phyloP scores from a whole-genome alignment of 2,888 invertebrate genomes.

The Thereva nobilitata region DNA sequence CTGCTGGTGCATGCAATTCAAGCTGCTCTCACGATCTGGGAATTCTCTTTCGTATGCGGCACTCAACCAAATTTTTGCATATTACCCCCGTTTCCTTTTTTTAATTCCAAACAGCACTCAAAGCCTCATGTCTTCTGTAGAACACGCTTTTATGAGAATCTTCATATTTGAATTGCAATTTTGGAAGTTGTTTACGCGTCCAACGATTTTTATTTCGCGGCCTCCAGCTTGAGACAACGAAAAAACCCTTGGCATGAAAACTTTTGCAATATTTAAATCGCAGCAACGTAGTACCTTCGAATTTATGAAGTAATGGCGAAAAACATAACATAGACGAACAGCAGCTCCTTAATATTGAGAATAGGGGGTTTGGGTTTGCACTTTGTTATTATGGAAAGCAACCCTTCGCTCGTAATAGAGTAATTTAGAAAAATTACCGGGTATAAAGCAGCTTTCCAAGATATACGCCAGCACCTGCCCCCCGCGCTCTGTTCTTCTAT shows the following conservation, averaged over 20 bases:
- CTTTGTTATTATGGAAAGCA: no score
- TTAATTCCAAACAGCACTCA: slow-evolving; percentile 23
- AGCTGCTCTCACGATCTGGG: slow-evolving; percentile 6
- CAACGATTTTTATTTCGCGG: slow-evolving; percentile 23
- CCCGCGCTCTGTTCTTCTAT: no score
- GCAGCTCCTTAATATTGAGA: no score
- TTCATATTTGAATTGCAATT: slow-evolving; percentile 29
- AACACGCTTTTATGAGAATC: slow-evolving; percentile 19
- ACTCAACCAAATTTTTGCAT: slow-evolving; percentile 30
- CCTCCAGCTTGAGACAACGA: slow-evolving; percentile 31
- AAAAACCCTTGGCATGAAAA: slow-evolving; percentile 15
- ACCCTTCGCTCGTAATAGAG: slow-evolving; percentile 13
- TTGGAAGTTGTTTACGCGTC: slow-evolving; percentile 24
- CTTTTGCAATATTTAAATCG: slow-evolving; percentile 30
- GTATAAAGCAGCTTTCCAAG: no score
- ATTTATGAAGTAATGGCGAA: no score
- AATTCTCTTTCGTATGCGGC: slow-evolving; percentile 19
- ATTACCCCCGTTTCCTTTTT: slow-evolving; percentile 28
- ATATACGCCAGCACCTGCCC: no score
- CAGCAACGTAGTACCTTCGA: slow-evolving; percentile 3
- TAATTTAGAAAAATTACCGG: slow-evolving; percentile 23
- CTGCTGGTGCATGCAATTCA: slow-evolving; percentile 9
- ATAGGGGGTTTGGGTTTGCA: no score
- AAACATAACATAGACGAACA: no score
- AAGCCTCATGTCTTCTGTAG: slow-evolving; percentile 28